A percentile compares a stretch with the other conserved stretches of the same genome.
Evolutionary conservation across 2,113 vertebrate genomes (phyloP).

Genomic region (Rhinopomastus cyanomelas): DNA sequence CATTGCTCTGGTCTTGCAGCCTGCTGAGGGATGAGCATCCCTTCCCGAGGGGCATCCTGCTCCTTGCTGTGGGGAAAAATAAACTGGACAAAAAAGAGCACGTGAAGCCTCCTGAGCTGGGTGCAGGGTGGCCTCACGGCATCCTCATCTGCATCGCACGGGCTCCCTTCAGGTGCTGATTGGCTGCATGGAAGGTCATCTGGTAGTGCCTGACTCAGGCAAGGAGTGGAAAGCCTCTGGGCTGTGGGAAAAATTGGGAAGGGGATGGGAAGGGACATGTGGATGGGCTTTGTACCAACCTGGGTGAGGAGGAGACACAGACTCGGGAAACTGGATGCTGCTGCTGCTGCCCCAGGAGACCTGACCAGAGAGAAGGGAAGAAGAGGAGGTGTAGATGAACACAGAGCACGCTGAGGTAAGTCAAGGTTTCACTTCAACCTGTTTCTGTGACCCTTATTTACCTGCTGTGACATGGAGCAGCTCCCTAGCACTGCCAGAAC

Average conservation of each 20-base stretch:
- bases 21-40: neutral
- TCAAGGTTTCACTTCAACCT: neutral
- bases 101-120: neutral
- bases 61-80: neutral
- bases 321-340: constrained; percentile 71
- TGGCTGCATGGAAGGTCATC: constrained; percentile 61
- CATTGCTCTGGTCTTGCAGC: neutral
- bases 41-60: neutral
- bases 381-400: neutral
- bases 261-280: neutral
- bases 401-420: constrained; percentile 54
- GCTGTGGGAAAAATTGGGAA: constrained; percentile 29
- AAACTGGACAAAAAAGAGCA: neutral
- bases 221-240: constrained; percentile 8
- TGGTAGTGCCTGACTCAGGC: constrained; percentile 45
- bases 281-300: constrained; percentile 78
- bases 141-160: constrained; percentile 53
- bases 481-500: neutral
- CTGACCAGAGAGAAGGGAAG: constrained; percentile 67
- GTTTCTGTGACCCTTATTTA: neutral
- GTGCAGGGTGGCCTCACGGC: neutral
- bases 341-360: constrained; percentile 67
- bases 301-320: constrained; percentile 74
- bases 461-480: neutral
- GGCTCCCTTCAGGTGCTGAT: constrained; percentile 51